These are phyloP conservation scores for Muscina levida DNA, from an alignment of 2,888 invertebrate species.

Conservation along the genomic window DNA sequence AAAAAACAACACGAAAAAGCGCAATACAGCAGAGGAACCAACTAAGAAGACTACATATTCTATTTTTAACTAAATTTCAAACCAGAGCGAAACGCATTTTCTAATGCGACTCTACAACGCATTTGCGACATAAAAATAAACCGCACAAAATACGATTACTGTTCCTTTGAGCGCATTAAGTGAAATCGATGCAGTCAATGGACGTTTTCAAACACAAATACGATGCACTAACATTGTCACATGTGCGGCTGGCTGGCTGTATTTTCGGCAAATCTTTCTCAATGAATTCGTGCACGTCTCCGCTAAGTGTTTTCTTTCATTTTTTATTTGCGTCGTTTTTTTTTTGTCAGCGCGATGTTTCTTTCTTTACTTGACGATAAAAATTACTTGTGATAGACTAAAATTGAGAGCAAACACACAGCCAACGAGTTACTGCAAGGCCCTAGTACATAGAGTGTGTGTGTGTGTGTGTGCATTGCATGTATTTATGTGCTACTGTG, in stretches of 20 bases:
- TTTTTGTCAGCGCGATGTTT: too few species aligned
- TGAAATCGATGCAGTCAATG: slow-evolving; percentile 63
- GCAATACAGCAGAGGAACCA: too few species aligned
- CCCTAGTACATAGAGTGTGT: not conserved
- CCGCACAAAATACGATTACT: slow-evolving; percentile 17
- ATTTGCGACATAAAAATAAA: slow-evolving; percentile 25
- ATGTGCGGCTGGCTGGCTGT: too few species aligned
- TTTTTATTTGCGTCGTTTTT: too few species aligned
- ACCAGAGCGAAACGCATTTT: slow-evolving; percentile 32
- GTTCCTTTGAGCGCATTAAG: slow-evolving; percentile 46
- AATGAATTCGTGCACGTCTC: too few species aligned
- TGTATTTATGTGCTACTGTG: too few species aligned
- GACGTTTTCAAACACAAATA: slow-evolving; percentile 56
- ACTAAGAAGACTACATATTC: not conserved
- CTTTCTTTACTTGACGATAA: slow-evolving; percentile 37
- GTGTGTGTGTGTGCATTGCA: too few species aligned
- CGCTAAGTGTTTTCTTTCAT: too few species aligned
- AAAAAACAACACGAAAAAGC: too few species aligned
- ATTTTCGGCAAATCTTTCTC: too few species aligned
- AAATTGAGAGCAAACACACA: slow-evolving; percentile 17
- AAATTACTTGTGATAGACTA: slow-evolving; percentile 32
- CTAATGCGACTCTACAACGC: slow-evolving; percentile 23
- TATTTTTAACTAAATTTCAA: slow-evolving; percentile 50
- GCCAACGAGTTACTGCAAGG: not conserved
- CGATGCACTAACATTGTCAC: too few species aligned